A percentile compares a stretch with the other conserved stretches of the same genome.
These are phyloP conservation scores for Protonibea diacanthus DNA, from an alignment of 2,797 vertebrate species.

Conservation along the genomic window DNA sequence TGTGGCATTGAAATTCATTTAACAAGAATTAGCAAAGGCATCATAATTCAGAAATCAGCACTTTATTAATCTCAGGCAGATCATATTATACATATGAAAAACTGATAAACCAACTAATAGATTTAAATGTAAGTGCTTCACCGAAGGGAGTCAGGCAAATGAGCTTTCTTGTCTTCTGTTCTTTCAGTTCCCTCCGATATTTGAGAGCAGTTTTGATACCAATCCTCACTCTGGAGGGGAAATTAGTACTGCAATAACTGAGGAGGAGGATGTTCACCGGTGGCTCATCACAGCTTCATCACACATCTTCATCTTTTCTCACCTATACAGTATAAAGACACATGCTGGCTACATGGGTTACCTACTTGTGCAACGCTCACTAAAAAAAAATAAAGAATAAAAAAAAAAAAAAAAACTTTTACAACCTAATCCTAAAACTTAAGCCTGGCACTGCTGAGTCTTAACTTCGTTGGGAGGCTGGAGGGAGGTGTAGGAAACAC, in stretches of 20 bases:
- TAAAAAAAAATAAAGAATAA: neutral
- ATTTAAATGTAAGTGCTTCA: constrained; percentile 20
- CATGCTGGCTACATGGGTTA: constrained; percentile 21
- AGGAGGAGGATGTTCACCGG: constrained; percentile 29
- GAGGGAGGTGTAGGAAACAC: constrained; percentile 19
- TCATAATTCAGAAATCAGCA: constrained; percentile 19
- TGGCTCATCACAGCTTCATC: constrained; percentile 42
- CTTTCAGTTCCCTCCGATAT: constrained; percentile 19
- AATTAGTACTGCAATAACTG: constrained; percentile 42
- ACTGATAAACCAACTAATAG: constrained; percentile 6
- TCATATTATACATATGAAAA: constrained; percentile 18
- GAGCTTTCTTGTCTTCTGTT: constrained; percentile 28
- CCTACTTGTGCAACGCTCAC: constrained; percentile 20
- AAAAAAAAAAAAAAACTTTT: neutral
- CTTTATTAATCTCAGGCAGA: constrained; percentile 7
- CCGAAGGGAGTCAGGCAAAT: neutral
- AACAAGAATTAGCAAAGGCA: constrained; percentile 9
- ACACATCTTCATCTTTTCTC: constrained; percentile 25
- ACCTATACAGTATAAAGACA: constrained; percentile 21
- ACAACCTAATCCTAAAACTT: constrained; percentile 63
- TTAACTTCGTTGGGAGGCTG: constrained; percentile 33
- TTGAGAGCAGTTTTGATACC: constrained; percentile 27
- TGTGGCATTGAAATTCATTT: constrained; percentile 43
- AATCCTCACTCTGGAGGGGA: constrained; percentile 16
- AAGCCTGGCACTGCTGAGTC: constrained; percentile 60